phyloP scores from a whole-genome alignment of 92 coral and sea anemone species.

The Palythoa grandiflora region DNA sequence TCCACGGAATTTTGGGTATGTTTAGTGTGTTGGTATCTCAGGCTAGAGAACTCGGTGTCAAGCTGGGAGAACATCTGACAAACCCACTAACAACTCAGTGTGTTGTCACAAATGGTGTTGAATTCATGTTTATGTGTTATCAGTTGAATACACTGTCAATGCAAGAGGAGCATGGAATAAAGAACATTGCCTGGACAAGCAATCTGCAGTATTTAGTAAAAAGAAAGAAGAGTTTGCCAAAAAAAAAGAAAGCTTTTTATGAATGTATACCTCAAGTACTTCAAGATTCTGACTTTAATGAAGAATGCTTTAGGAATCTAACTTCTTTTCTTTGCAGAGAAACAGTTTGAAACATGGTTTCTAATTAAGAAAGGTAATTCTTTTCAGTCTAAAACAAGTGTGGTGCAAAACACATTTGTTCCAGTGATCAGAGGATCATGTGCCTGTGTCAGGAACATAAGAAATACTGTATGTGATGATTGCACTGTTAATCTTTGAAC shows the following conservation, averaged over 20 bases:
- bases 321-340: slow-evolving; percentile 73
- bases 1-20: slow-evolving; percentile 92
- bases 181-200: slow-evolving; percentile 91
- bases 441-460: not conserved
- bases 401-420: not conserved
- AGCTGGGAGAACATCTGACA: slow-evolving; percentile 82
- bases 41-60: slow-evolving; percentile 78
- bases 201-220: slow-evolving; percentile 55
- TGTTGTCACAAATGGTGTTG: slow-evolving; percentile 77
- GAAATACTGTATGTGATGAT: too few relatives aligned
- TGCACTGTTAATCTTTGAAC: too few relatives aligned
- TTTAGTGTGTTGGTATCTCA: slow-evolving; percentile 83
- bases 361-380: not conserved
- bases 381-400: not conserved
- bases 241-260: slow-evolving; percentile 61
- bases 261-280: slow-evolving; percentile 69
- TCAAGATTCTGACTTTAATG: slow-evolving; percentile 65
- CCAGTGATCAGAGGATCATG: not conserved
- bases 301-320: slow-evolving; percentile 79
- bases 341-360: not conserved
- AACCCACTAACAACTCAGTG: slow-evolving; percentile 89
- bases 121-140: slow-evolving; percentile 83
- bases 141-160: slow-evolving; percentile 93
- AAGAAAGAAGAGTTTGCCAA: slow-evolving; percentile 46
- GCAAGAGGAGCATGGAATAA: slow-evolving; percentile 94